Conservation (phyloP, 2,113 vertebrate species). For the Rhinoderma darwinii region DNA sequence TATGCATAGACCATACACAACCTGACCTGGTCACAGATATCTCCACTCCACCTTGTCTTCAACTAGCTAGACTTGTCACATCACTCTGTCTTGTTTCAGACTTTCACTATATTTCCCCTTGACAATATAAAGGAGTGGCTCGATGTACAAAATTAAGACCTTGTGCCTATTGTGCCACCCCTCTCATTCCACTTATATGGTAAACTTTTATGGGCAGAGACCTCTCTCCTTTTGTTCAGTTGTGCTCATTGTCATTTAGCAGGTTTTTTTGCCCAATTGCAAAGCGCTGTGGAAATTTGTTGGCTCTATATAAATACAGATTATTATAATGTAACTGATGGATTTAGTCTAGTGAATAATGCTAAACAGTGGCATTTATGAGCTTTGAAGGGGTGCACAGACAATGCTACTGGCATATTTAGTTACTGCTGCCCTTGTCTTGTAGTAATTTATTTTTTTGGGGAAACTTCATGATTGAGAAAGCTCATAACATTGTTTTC, state of each 20-base stretch:
- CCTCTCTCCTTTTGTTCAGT: neutral
- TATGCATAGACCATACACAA: no score
- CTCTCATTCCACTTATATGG: neutral
- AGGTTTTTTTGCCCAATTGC: neutral
- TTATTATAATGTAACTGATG: neutral
- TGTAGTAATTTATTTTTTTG: neutral
- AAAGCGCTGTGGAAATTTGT: neutral
- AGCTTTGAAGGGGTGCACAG: neutral
- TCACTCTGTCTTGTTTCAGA: no score
- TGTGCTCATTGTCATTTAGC: neutral
- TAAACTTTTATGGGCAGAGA: neutral
- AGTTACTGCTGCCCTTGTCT: neutral
- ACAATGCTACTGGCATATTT: neutral
- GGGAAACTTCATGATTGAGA: neutral
- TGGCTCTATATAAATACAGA: neutral
- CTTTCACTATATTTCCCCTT: no score
- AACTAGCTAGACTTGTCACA: no score
- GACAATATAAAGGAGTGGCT: no score
- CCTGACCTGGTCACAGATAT: no score
- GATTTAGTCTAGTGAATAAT: neutral
- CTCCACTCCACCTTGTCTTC: no score
- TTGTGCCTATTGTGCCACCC: neutral
- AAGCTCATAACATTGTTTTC: slow-evolving; percentile 27
- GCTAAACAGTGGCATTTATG: neutral
- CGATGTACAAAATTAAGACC: neutral